Evolutionary conservation across 2,113 vertebrate genomes (phyloP).

Genomic region (Osmerus mordax): DNA sequence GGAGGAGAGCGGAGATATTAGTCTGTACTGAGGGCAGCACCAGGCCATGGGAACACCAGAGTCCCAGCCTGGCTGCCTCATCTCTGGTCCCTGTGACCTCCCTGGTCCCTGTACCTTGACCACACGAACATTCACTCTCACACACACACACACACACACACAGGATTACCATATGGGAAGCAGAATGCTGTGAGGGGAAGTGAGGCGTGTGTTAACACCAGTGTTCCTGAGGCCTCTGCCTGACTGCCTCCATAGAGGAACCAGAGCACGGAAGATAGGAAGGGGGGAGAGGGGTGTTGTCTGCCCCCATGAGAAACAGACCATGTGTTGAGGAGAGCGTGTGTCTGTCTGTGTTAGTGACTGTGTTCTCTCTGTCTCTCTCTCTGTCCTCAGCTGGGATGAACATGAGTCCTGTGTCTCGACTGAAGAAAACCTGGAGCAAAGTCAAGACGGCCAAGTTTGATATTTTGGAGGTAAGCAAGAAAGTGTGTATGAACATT

Average conservation of each 20-base stretch:
- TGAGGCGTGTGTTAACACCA: conserved; percentile 50
- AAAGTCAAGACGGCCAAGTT: conserved; percentile 96
- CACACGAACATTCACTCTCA: neutral
- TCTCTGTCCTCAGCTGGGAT: conserved; percentile 79
- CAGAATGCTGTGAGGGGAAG: conserved; percentile 45
- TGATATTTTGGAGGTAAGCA: conserved; percentile 85
- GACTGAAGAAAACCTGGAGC: conserved; percentile 94
- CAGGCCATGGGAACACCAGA: too few relatives aligned
- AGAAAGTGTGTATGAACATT: neutral
- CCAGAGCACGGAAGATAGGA: neutral
- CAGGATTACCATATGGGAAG: conserved; percentile 57
- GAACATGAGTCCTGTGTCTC: conserved; percentile 94
- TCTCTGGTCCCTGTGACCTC: neutral
- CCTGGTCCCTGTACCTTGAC: too few relatives aligned
- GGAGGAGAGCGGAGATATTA: too few relatives aligned
- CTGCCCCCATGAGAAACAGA: conserved; percentile 31
- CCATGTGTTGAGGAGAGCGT: conserved; percentile 36
- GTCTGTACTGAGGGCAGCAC: too few relatives aligned
- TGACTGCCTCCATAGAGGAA: conserved; percentile 39
- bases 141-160: conserved; percentile 22
- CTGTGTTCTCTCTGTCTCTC: conserved; percentile 18
- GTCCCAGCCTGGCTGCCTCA: neutral
- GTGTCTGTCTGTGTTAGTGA: neutral
- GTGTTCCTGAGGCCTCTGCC: conserved; percentile 56
- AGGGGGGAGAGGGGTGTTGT: conserved; percentile 18